Base-by-base conservation (phyloP, 2,797 vertebrate genomes). In the Spea hammondii region DNA sequence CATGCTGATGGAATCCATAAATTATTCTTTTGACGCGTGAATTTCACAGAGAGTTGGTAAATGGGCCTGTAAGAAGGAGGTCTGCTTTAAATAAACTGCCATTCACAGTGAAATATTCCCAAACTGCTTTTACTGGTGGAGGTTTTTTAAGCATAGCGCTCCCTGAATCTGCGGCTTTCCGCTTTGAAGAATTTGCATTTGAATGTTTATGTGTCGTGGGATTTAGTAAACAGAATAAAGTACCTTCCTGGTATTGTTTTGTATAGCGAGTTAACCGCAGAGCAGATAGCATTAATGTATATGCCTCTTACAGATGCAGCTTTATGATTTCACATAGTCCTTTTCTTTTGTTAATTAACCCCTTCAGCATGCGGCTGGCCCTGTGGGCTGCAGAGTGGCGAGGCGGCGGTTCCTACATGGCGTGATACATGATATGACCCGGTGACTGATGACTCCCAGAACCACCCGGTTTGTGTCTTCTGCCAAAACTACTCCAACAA, bases 211-310 rank as follows among this genome's bases (percentile, higher is more conserved):
- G 75, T 82, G 75, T 74, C 80, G 65, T 77, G 80, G 80, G 80
- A 82, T 82, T 82, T 82, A 82, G 80, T 82, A 82, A 82, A 82
- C 80, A 82, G 75, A 82, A 82, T 82, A 77, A 82, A 82, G 78
- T 82, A 82, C 80, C 80, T 82, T 82, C 70, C 67, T 74, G 57
- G 14, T 78, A 82, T 82, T 82, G 80, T 87, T 89, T 90, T 88
- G 85, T 89, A 77, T 85, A 86, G 84, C 86, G 68, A 83, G 83
- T 85, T 83, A 89, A 88, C 88, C 83, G 86, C 83, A 47, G 83
- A 88, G 79, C 77, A 69, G 84, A 87, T 87, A 84, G 80, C 67
- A 82, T 85, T 83, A 80, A 78, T 82, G 82, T 83, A 82, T 83
- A 81, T 85, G 55, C 83, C 83, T 82, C 79, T 84, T 85, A 73